Base-by-base conservation (phyloP, 2,888 invertebrate genomes). In the Apomyelois bistriatella region DNA sequence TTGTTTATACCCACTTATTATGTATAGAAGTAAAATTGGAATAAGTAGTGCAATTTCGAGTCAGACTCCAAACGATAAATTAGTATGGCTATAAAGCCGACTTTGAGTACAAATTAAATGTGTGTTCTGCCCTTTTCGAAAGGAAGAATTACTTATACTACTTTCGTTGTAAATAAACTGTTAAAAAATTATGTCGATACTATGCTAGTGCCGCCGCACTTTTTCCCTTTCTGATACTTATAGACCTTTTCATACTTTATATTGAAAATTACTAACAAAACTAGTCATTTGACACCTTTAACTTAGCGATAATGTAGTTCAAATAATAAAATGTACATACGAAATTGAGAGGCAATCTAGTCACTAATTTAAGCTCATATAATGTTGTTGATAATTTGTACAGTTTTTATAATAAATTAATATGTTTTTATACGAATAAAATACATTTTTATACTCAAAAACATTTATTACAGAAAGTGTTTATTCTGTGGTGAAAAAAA, bases 261-360 rank as follows among this genome's bases (percentile, higher is more conserved):
- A 40, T 35, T 10, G 43, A 40, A 15, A 47, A 12, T 50, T 60
- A 77, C 76, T 77, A 78, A 81, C 77, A 66, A 62, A 75, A 70
- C 83, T 83, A 83, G 83, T 83, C 83, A 82, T 50, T 61, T 59
- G 69, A 76, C 78, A 75, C 79, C 79, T 80, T 76, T 82, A 80
- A 79, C 56, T 48, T 56, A 56, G 32, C 40, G 10, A 43, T 53
- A 46, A 17, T 15, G 6, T 48, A 55, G 50, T 40, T 48, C 43
- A 57, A 54, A 52, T 17, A 13, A 53, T 12, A 57, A 54, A 58
- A 49, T 69, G 69, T 70, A 69, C 62, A 70, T 65, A 70, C 55
- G 54, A 54, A 56, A 58, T 17, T 56, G 58, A 64, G 85, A 85
- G 86, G 82, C 64, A 70, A 64, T 88, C 88, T 89, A 89, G 88